Evolutionary conservation across 2,888 invertebrate species (phyloP), one percentile per base, ranked within the genome.

Genomic region (Campoplex capitator): DNA sequence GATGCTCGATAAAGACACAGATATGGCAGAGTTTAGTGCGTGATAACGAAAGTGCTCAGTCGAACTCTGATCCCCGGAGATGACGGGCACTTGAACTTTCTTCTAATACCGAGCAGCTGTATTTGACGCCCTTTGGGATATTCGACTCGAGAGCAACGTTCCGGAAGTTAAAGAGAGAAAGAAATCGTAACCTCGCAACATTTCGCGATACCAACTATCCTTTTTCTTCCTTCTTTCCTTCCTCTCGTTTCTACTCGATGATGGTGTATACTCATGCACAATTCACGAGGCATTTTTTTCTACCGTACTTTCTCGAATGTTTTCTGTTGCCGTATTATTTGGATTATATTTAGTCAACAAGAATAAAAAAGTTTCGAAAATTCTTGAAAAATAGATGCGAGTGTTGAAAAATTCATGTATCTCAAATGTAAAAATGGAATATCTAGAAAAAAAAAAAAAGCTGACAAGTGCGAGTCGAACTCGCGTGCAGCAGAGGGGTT

Each of bases 41-140:
- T 88, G 89, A 87, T 82, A 83, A 87, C 88, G 71, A 83, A 78
- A 83, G 84, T 73, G 82, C 76, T 86, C 87, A 89, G 88, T 75
- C 75, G 67, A 82, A 84, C 88, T 23, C 23, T 85, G 86, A 88
- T 90, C 89, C 88, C 89, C 78, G 75, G 86, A 87, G 85, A 89
- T 82, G 88, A 87, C 87, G 86, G 84, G 83, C 88, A 89, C 89
- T 90, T 89, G 90, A 90, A 91, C 91, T 91, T 91, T 91, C 89
- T 89, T 88, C 84, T 91, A 91, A 91, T 91, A 89, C 91, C 65
- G 78, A 85, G 81, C 88, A 91, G 84, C 86, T 84, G 78, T 81
- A 79, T 45, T 48, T 78, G 82, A 81, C 85, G 73, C 75, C 88
- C 88, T 80, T 79, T 67, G 62, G 83, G 88, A 81, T 80, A 80